Evolutionary conservation across 2,113 vertebrate genomes (phyloP).

Genomic region (Accipiter cooperii): DNA sequence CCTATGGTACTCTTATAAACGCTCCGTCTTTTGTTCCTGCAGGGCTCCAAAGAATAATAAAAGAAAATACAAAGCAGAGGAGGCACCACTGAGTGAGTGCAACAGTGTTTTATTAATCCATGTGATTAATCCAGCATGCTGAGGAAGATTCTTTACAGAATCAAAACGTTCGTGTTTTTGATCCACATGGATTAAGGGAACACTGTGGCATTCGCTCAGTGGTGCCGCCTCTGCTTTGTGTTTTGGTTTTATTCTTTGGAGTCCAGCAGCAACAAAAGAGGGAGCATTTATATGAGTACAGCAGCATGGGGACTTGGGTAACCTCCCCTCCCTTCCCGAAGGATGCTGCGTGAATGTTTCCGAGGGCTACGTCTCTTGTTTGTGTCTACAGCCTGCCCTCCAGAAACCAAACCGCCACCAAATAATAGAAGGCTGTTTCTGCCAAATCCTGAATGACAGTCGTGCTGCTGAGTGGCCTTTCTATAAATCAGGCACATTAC

Average conservation of each 20-base stretch:
- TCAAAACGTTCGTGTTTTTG: constrained; percentile 66
- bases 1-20: constrained; percentile 41
- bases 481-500: constrained; percentile 8
- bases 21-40: constrained; percentile 55
- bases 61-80: constrained; percentile 63
- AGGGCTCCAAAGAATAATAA: constrained; percentile 55
- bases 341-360: constrained; percentile 55
- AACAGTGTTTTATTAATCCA: constrained; percentile 73
- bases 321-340: constrained; percentile 38
- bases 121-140: constrained; percentile 77
- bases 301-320: constrained; percentile 50
- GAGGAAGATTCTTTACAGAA: constrained; percentile 72
- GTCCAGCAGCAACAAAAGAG: constrained; percentile 65
- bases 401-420: constrained; percentile 34
- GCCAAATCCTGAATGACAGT: constrained; percentile 49
- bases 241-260: constrained; percentile 67
- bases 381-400: constrained; percentile 43
- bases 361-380: constrained; percentile 45
- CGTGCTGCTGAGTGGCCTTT: neutral
- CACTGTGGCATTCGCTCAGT: constrained; percentile 65
- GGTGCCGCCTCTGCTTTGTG: constrained; percentile 66
- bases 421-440: constrained; percentile 37
- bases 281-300: constrained; percentile 64
- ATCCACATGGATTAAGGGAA: constrained; percentile 74
- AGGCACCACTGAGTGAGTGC: constrained; percentile 61